Evolutionary conservation across 2,888 invertebrate genomes (phyloP), one percentile per base, ranked within the genome.

Genomic region (Tenthredo distinguenda): DNA sequence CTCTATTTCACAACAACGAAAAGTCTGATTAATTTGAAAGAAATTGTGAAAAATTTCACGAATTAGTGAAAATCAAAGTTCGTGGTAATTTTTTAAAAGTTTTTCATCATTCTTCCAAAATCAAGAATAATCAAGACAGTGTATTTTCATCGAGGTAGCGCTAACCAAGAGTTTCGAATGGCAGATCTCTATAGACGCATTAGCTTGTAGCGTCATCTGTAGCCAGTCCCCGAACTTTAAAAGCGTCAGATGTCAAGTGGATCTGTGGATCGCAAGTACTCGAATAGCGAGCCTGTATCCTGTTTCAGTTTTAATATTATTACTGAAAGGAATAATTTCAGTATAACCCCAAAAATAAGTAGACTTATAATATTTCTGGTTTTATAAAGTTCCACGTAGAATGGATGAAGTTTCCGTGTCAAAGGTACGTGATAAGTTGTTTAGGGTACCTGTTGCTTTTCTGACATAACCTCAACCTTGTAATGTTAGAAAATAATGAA

Each of bases 391-490:
- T 81, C 5, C 4, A 21, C 6, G 21, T 62, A 87, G 77, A 88
- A 92, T 93, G 93, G 92, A 93, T 58, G 90, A 90, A 74, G 90
- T 91, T 76, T 92, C 93, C 21, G 91, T 92, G 76, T 93, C 92
- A 72, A 93, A 92, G 91, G 93, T 93, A 91, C 85, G 86, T 72
- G 84, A 88, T 86, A 85, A 79, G 4, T 26, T 62, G 62, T 84
- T n/a, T 84, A 74, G 72, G 62, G 86, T 87, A 91, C 92, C 90
- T 92, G 92, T 92, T 92, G 92, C 91, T 88, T 86, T 55, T 47
- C 26, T 47, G 84, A 37, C 84, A 68, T 85, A 85, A 86, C 86
- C 85, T 84, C 65, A 65, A 58, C 62, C 10, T 18, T 34, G 7
- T 34, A 68, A 68, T 15, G 4, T 68, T 18, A 0, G 0, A 68